Conservation (phyloP, 2,888 invertebrate species). For the Oxycera nigricornis region DNA sequence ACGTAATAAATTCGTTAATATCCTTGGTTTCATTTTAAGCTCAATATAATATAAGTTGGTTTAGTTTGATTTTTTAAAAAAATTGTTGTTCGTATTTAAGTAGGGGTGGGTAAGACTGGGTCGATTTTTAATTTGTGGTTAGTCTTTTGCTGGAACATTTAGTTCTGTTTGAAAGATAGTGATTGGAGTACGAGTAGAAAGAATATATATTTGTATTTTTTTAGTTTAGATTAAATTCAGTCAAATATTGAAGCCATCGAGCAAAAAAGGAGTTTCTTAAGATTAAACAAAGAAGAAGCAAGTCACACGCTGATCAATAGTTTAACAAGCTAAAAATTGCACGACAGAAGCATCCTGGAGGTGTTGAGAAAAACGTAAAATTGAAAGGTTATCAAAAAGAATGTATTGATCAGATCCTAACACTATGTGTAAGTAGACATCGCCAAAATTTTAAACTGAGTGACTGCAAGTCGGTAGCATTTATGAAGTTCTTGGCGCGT, state of each 20-base stretch:
- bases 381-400: too few relatives aligned
- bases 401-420: too few relatives aligned
- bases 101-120: background rate
- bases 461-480: too few relatives aligned
- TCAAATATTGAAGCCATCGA: conserved; percentile 6
- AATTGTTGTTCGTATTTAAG: background rate
- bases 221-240: background rate
- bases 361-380: background rate
- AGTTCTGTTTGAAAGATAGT: conserved; percentile 9
- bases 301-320: background rate
- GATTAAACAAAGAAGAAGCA: background rate
- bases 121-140: background rate
- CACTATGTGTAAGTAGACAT: too few relatives aligned
- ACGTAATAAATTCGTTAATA: conserved; percentile 42
- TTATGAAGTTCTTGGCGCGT: too few relatives aligned
- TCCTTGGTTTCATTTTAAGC: conserved; percentile 37
- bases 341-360: background rate
- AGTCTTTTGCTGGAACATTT: background rate
- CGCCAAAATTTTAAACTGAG: too few relatives aligned
- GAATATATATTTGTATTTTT: background rate
- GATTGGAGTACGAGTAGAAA: background rate
- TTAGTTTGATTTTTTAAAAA: background rate
- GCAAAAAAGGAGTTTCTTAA: too few relatives aligned
- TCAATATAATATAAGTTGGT: conserved; percentile 3
- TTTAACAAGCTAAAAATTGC: background rate